phyloP scores from a whole-genome alignment of 2,113 vertebrate species.

The Elephantulus edwardii region DNA sequence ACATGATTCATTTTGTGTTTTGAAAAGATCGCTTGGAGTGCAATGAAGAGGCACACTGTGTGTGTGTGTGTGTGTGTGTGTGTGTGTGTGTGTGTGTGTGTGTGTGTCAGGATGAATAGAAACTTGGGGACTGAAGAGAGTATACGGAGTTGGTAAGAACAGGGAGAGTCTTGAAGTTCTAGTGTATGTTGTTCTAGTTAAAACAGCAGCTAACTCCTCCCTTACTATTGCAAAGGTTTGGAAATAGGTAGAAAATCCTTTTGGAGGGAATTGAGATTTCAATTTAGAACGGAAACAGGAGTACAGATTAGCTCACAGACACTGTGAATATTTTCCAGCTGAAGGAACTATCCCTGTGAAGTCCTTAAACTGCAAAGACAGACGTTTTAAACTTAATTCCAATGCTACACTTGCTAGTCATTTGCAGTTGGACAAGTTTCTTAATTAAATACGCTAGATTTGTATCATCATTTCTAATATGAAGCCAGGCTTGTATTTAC shows the following conservation, averaged over 20 bases:
- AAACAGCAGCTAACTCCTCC: neutral
- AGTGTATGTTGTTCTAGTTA: neutral
- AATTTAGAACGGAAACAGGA: neutral
- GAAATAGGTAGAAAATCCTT: neutral
- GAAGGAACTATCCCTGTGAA: neutral
- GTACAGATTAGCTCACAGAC: neutral
- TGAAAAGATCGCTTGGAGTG: neutral
- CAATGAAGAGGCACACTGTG: neutral
- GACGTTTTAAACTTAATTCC: neutral
- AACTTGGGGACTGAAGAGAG: neutral
- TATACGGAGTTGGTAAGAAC: neutral
- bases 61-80: neutral
- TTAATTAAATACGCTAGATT: neutral
- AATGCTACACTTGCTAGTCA: neutral
- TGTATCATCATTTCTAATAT: neutral
- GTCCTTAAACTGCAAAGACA: neutral
- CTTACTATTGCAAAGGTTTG: neutral
- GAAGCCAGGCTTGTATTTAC: neutral
- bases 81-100: neutral
- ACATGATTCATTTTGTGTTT: neutral
- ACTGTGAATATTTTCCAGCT: neutral
- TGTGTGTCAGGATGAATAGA: neutral
- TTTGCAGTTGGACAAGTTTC: neutral
- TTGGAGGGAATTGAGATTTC: neutral
- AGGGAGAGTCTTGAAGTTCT: neutral